These are phyloP conservation scores for Drosophila aldrichi DNA, from an alignment of 2,888 invertebrate genomes.

Conservation along the genomic window DNA sequence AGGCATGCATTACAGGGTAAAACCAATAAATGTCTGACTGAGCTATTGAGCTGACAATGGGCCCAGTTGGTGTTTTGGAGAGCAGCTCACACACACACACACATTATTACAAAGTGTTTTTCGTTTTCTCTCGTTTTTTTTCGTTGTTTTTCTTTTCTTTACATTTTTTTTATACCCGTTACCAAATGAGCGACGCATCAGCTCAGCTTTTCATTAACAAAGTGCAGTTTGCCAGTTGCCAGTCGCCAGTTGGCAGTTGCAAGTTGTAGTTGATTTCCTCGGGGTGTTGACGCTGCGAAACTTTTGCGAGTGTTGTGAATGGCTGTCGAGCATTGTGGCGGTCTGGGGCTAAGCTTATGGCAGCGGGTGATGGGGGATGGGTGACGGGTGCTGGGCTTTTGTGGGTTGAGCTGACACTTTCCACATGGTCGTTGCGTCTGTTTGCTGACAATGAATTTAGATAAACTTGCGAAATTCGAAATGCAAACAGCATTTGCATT, in stretches of 20 bases:
- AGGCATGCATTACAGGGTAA: not conserved
- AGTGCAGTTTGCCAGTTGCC: slow-evolving; percentile 45
- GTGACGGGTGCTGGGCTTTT: too few relatives aligned
- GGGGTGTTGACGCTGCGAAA: slow-evolving; percentile 64
- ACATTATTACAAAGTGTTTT: slow-evolving; percentile 6
- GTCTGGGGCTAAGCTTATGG: not conserved
- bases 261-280: slow-evolving; percentile 72
- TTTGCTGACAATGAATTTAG: slow-evolving; percentile 80
- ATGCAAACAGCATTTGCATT: slow-evolving; percentile 79
- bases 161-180: not conserved
- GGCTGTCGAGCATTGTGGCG: not conserved
- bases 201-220: slow-evolving; percentile 52
- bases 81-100: not conserved
- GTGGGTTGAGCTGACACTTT: slow-evolving; percentile 6
- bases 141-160: not conserved
- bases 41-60: slow-evolving; percentile 54
- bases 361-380: not conserved
- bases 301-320: slow-evolving; percentile 32
- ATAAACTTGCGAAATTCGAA: slow-evolving; percentile 79
- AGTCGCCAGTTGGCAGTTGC: slow-evolving; percentile 34
- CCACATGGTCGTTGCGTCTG: slow-evolving; percentile 29
- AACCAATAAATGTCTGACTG: slow-evolving; percentile 35
- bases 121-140: not conserved
- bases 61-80: slow-evolving; percentile 10
- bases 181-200: slow-evolving; percentile 48